phyloP scores from a whole-genome alignment of 1,140 invertebrate species.

The Diorhabda elongata region DNA sequence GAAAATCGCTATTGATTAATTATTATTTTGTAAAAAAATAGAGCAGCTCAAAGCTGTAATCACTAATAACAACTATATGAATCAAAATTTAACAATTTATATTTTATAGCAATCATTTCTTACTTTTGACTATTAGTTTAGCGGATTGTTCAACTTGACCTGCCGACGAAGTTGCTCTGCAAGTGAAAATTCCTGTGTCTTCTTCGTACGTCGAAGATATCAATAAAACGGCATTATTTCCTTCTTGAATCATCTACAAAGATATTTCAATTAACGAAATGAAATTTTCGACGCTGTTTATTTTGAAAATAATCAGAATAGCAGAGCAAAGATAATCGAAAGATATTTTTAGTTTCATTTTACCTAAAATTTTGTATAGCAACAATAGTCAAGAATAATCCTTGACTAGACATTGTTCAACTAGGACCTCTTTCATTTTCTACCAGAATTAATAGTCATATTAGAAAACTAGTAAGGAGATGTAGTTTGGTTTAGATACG shows the following conservation, averaged over 20 bases:
- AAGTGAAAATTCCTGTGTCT: constrained; percentile 88
- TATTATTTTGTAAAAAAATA: constrained; percentile 8
- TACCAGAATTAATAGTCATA: too few relatives aligned
- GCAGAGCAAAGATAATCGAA: too few relatives aligned
- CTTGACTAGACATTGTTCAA: too few relatives aligned
- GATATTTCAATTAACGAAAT: background rate
- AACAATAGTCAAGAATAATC: too few relatives aligned
- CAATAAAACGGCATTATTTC: constrained; percentile 80
- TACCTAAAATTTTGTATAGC: too few relatives aligned
- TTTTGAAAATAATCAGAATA: background rate
- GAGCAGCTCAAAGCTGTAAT: background rate
- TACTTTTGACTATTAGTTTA: constrained; percentile 95
- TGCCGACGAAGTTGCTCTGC: constrained; percentile 82
- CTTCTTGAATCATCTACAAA: constrained; percentile 88
- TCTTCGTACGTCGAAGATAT: constrained; percentile 91
- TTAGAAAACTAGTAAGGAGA: too few relatives aligned
- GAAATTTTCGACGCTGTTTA: background rate
- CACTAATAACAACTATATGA: constrained; percentile 4
- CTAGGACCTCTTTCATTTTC: too few relatives aligned
- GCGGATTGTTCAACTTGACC: constrained; percentile 89
- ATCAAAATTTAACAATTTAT: constrained; percentile 16
- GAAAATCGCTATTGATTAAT: constrained; percentile 17
- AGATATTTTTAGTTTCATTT: too few relatives aligned
- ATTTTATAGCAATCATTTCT: constrained; percentile 63
- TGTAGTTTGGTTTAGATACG: too few relatives aligned